Conservation (phyloP, 2,113 vertebrate genomes). For the Petrocephalus zakoni region DNA sequence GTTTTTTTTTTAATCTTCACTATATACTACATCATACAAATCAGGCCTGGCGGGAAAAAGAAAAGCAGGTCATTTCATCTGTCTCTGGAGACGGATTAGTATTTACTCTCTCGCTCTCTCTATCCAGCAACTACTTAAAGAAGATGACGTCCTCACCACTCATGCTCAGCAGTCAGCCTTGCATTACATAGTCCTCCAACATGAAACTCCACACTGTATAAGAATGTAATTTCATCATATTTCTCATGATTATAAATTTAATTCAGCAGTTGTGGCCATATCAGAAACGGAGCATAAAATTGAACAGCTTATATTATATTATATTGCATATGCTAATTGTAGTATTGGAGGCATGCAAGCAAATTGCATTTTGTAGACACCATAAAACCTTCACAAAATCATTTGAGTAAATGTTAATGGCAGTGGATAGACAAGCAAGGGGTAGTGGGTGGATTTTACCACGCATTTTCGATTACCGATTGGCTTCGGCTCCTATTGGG, state of each 20-base stretch:
- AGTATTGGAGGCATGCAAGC: background rate
- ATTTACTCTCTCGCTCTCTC: constrained; percentile 28
- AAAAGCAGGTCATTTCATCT: constrained; percentile 49
- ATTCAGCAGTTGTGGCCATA: background rate
- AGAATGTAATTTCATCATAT: background rate
- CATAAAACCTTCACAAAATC: background rate
- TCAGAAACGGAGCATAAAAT: background rate
- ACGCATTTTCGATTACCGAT: background rate
- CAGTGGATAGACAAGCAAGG: background rate
- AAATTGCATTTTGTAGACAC: background rate
- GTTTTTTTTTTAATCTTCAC: constrained; percentile 53
- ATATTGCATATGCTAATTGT: background rate
- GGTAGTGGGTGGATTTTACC: background rate
- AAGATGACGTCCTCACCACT: constrained; percentile 31
- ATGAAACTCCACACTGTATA: background rate
- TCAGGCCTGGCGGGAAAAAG: constrained; percentile 25
- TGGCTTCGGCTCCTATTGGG: background rate
- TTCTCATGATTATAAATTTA: background rate
- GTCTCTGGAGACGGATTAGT: constrained; percentile 50
- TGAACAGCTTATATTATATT: background rate
- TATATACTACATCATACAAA: constrained; percentile 51
- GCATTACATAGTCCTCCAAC: background rate
- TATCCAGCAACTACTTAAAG: constrained; percentile 32
- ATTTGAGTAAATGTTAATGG: background rate
- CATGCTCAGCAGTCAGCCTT: constrained; percentile 31